A percentile compares a stretch with the other conserved stretches of the same genome.
Evolutionary conservation across 2,113 vertebrate genomes (phyloP).

Genomic region (Cavia porcellus): DNA sequence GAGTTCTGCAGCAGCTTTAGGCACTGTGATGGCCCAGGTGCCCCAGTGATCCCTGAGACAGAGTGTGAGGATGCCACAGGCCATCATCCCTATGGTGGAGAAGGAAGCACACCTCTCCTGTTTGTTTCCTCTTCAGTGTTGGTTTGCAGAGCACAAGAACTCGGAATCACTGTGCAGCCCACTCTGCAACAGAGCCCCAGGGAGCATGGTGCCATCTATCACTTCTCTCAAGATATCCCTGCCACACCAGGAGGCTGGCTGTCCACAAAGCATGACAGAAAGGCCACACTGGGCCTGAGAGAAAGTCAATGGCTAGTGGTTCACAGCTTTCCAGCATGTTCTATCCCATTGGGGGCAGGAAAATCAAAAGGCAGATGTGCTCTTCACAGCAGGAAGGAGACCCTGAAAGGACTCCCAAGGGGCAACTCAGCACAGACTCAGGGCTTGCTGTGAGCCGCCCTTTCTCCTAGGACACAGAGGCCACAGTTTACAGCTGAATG

Average conservation of each 20-base stretch:
- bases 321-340: background rate
- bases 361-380: background rate
- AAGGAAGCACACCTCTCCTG: fast-evolving
- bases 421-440: background rate
- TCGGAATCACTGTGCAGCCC: background rate
- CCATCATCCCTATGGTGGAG: fast-evolving
- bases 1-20: background rate
- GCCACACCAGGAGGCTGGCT: fast-evolving
- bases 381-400: background rate
- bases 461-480: constrained; percentile 46
- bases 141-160: background rate
- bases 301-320: background rate
- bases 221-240: background rate
- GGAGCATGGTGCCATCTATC: background rate
- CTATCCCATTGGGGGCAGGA: background rate
- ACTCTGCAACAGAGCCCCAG: background rate
- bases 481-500: constrained; percentile 79
- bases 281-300: background rate
- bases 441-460: background rate
- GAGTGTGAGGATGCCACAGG: background rate
- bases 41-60: background rate
- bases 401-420: background rate
- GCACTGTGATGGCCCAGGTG: background rate
- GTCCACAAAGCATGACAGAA: fast-evolving
- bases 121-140: background rate